Base-by-base conservation (phyloP, 2,113 vertebrate species). In the Phylloscopus trochiloides region DNA sequence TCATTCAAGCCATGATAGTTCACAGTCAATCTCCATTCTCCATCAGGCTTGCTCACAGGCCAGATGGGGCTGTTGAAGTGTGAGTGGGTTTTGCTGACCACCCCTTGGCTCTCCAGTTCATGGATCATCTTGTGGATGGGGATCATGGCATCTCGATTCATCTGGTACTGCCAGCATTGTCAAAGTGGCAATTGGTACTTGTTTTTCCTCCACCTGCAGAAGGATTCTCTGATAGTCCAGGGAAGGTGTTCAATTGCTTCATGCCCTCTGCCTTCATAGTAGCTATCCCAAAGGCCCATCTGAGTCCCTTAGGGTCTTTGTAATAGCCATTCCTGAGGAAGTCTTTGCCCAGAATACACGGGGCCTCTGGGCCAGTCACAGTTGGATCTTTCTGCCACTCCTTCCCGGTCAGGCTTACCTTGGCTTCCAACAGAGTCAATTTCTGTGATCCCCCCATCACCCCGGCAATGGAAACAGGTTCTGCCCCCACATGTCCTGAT, bases 11-110 rank as follows among this genome's bases (percentile, higher is more conserved):
- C 70, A 57, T 1, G 1, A 17, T 34, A 73, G 32, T 28, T 18
- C 40, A 34, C 24, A 13, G 40, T 29, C 40, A 57, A 1, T 45
- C 52, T 74, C 42, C 71, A 57, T 34, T 57, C 24, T 15, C 10
- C 1, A 0, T 57, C 71, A 57, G 52, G 34, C 1, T 28, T 57
- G 10, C 0, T 1, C 10, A n/a, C 52, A 12, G 40, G 14, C 32
- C 32, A 57, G 0, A 45, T 29, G 18, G 31, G 32, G 5, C 52
- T 45, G 18, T 29, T 16, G 32, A 34, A 45, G 32, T 13, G 52
- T 29, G 71, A 58, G 18, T 36, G 32, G 10, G 42, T 9, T 28
- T 58, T 58, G 42, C 32, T 58, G 32, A 74, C 4, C 18, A 31
- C 19, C 6, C n/a, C 19, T 47, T 47, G 54, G 19, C 11, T 58